Evolutionary conservation across 2,113 vertebrate species (phyloP).

Genomic region (Tyrannus savana): DNA sequence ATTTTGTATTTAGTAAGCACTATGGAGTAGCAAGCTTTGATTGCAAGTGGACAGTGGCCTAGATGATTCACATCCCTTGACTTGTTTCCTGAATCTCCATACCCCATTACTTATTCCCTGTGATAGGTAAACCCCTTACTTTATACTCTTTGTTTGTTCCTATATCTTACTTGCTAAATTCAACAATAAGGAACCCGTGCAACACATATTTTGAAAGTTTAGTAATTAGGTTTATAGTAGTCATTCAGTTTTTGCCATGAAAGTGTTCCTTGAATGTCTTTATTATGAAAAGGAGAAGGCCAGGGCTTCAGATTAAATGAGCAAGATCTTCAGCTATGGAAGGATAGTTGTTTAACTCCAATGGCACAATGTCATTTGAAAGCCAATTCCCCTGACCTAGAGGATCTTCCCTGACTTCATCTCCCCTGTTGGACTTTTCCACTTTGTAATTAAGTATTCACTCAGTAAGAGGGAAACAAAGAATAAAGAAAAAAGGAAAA

Average conservation of each 20-base stretch:
- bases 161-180: neutral
- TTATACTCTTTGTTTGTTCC: neutral
- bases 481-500: slow-evolving; percentile 22
- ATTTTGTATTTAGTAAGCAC: neutral
- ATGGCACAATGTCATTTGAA: neutral
- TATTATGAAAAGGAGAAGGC: neutral
- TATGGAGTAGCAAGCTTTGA: neutral
- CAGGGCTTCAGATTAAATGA: neutral
- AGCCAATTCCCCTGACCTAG: slow-evolving; percentile 16
- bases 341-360: slow-evolving; percentile 12
- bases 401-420: slow-evolving; percentile 56
- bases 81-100: neutral
- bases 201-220: neutral
- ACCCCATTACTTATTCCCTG: neutral
- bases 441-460: slow-evolving; percentile 3
- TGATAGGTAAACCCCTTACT: neutral
- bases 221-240: neutral
- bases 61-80: neutral
- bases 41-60: neutral
- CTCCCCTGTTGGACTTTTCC: slow-evolving; percentile 36
- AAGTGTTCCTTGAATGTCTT: neutral
- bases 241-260: neutral
- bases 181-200: neutral
- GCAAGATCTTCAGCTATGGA: neutral
- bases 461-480: slow-evolving; percentile 7